A percentile compares a stretch with the other conserved stretches of the same genome.
These are phyloP conservation scores for Fulica atra DNA, from an alignment of 2,113 vertebrate species.

Conservation along the genomic window DNA sequence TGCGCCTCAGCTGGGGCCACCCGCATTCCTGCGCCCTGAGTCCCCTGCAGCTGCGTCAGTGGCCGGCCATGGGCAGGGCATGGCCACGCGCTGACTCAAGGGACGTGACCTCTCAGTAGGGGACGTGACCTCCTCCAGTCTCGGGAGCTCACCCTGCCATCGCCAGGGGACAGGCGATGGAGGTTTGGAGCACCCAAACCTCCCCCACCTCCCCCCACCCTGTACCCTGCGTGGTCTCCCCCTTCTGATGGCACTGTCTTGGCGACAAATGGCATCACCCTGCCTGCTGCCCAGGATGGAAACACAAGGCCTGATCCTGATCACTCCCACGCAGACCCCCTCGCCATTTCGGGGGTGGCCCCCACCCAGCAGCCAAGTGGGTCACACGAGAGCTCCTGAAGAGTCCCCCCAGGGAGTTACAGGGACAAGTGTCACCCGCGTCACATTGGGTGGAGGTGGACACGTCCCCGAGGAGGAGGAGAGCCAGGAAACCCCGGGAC, in stretches of 20 bases:
- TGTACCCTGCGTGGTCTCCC: not conserved
- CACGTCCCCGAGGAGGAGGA: fast-evolving
- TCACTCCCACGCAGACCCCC: not conserved
- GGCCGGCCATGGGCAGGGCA: not conserved
- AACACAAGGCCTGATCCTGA: not conserved
- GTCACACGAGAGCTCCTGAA: not conserved
- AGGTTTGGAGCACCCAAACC: not conserved
- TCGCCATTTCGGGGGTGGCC: fast-evolving
- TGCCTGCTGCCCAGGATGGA: not conserved
- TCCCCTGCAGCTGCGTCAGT: not conserved
- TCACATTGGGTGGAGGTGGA: not conserved
- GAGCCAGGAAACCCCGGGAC: not conserved
- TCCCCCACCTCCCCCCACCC: too few species aligned
- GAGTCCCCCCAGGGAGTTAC: not conserved
- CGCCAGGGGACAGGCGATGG: fast-evolving
- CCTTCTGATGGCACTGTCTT: not conserved
- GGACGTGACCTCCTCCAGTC: not conserved
- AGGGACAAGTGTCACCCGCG: fast-evolving
- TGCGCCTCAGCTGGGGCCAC: not conserved
- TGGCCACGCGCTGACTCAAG: not conserved
- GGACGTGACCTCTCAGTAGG: not conserved
- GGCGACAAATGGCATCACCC: not conserved
- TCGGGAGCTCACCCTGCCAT: not conserved
- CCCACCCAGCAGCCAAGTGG: not conserved
- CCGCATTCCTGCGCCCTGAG: not conserved